Percentiles rank a stretch among this genome's conserved stretches.
These are phyloP conservation scores for Hesperia comma DNA, from an alignment of 2,888 invertebrate species.

Conservation along the genomic window DNA sequence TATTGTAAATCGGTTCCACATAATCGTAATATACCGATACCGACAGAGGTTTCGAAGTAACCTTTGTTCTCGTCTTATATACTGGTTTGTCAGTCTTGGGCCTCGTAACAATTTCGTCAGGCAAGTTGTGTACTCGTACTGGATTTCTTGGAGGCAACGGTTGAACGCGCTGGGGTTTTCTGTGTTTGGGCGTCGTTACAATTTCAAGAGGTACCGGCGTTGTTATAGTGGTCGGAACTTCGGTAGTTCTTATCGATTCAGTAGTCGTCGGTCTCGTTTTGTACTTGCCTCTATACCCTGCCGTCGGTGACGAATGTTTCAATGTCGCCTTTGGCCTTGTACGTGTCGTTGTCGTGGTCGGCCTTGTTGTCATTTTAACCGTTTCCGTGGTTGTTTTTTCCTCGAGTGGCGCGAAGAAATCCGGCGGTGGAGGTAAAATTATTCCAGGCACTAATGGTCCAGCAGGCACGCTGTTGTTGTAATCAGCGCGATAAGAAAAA, in stretches of 20 bases:
- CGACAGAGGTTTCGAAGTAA: slow-evolving; percentile 76
- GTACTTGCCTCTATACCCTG: slow-evolving; percentile 68
- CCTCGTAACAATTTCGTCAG: slow-evolving; percentile 66
- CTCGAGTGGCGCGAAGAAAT: slow-evolving; percentile 91
- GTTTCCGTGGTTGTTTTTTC: slow-evolving; percentile 68
- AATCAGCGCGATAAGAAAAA: slow-evolving; percentile 91
- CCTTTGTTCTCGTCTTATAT: slow-evolving; percentile 76
- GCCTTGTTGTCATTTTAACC: slow-evolving; percentile 60
- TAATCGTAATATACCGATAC: slow-evolving; percentile 80
- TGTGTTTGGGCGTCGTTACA: slow-evolving; percentile 66
- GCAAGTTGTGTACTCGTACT: slow-evolving; percentile 71
- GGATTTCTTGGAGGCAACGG: slow-evolving; percentile 73
- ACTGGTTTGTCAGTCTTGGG: slow-evolving; percentile 75
- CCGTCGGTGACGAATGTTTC: slow-evolving; percentile 62
- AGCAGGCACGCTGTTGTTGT: slow-evolving; percentile 90
- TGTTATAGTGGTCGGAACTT: slow-evolving; percentile 70
- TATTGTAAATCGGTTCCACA: slow-evolving; percentile 72
- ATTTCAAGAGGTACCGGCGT: slow-evolving; percentile 71
- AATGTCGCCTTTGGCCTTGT: slow-evolving; percentile 65
- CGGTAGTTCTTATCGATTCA: slow-evolving; percentile 64
- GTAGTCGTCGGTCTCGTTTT: slow-evolving; percentile 73
- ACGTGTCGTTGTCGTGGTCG: slow-evolving; percentile 55
- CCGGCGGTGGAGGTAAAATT: slow-evolving; percentile 93
- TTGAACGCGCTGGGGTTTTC: slow-evolving; percentile 65
- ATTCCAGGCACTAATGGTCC: slow-evolving; percentile 95